Conservation (phyloP, 2,888 invertebrate genomes). For the Drosophila fulvimacula region DNA sequence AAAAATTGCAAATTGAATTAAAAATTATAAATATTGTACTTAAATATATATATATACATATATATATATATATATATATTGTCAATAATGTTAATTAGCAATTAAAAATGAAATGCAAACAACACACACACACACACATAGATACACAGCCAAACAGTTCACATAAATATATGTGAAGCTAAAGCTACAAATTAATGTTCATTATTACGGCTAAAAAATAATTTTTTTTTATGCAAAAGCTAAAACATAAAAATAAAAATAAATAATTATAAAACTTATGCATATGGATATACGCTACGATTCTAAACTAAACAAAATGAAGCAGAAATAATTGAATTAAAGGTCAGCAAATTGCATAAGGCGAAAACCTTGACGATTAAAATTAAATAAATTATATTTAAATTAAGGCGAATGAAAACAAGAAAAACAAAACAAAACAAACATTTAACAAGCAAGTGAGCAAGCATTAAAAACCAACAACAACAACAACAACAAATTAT, state of each 20-base stretch:
- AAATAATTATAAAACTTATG: conserved; percentile 59
- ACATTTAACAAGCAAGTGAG: conserved; percentile 65
- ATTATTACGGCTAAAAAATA: conserved; percentile 62
- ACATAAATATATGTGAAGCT: conserved; percentile 21
- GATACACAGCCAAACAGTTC: conserved; percentile 42
- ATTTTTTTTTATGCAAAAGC: conserved; percentile 44
- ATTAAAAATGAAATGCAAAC: conserved; percentile 36
- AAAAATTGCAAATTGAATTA: conserved; percentile 24
- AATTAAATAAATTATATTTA: conserved; percentile 67
- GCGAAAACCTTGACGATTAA: conserved; percentile 46
- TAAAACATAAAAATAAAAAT: conserved; percentile 16
- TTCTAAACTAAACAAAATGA: conserved; percentile 45
- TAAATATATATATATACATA: conserved; percentile 2
- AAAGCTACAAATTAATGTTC: conserved; percentile 61
- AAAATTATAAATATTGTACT: conserved; percentile 45
- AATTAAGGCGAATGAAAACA: conserved; percentile 53
- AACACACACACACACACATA: conserved; percentile 6
- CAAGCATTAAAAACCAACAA: conserved; percentile 69
- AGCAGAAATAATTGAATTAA: conserved; percentile 13
- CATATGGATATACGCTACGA: conserved; percentile 73
- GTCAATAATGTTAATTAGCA: conserved; percentile 81
- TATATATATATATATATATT: conserved; percentile 40
- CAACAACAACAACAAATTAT: conserved; percentile 68
- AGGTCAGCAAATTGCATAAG: conserved; percentile 31
- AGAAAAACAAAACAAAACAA: conserved; percentile 33